These are phyloP conservation scores for Penaeus indicus DNA, from an alignment of 1,140 invertebrate species.

Conservation along the genomic window DNA sequence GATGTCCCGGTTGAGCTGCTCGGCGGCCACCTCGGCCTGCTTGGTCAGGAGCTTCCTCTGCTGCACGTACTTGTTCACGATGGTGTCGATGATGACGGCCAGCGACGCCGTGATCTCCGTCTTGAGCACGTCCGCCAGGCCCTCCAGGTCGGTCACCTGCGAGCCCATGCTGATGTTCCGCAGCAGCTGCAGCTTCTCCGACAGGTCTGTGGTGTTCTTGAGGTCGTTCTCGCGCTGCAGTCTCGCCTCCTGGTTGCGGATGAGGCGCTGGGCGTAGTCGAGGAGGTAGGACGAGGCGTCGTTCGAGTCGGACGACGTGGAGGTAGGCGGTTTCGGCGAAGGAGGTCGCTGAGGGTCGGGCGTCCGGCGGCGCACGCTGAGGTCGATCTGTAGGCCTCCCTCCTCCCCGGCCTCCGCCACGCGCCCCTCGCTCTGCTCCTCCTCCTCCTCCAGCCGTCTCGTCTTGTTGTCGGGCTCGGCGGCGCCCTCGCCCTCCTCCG, in stretches of 20 bases:
- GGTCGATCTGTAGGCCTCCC: conserved; percentile 64
- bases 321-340: conserved; percentile 58
- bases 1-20: conserved; percentile 63
- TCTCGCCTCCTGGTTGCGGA: conserved; percentile 56
- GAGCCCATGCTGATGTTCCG: conserved; percentile 69
- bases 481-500: conserved; percentile 72
- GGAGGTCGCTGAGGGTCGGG: conserved; percentile 54
- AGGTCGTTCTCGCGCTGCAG: conserved; percentile 67
- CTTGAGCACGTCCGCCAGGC: conserved; percentile 89
- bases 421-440: conserved; percentile 48
- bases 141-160: conserved; percentile 78
- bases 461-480: conserved; percentile 62
- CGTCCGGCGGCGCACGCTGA: conserved; percentile 55
- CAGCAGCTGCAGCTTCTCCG: conserved; percentile 68
- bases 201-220: conserved; percentile 64
- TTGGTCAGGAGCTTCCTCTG: conserved; percentile 76
- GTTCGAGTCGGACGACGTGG: conserved; percentile 55
- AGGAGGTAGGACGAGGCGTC: conserved; percentile 66
- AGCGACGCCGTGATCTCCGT: conserved; percentile 88
- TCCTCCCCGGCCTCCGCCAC: conserved; percentile 52
- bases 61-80: conserved; percentile 74
- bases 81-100: conserved; percentile 88
- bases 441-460: conserved; percentile 62
- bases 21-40: conserved; percentile 75
- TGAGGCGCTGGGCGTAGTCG: conserved; percentile 66